A percentile compares a stretch with the other conserved stretches of the same genome.
Conservation (phyloP, 2,113 vertebrate species). For the Suricata suricatta region DNA sequence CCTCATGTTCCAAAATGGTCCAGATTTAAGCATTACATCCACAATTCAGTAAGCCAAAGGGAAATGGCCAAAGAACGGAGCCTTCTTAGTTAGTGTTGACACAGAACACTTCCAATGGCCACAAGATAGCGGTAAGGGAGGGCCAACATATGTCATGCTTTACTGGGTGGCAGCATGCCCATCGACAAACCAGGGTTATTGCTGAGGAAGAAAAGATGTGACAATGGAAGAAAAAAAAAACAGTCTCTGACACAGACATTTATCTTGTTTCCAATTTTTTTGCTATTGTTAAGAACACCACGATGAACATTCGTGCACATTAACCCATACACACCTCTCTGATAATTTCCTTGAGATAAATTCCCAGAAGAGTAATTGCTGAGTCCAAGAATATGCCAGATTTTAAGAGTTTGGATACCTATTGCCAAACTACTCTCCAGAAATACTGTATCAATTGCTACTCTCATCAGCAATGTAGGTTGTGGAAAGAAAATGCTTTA, state of each 20-base stretch:
- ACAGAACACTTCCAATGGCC: background rate
- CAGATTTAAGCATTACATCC: background rate
- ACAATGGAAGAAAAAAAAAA: background rate
- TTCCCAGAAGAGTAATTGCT: constrained; percentile 42
- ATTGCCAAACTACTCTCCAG: constrained; percentile 48
- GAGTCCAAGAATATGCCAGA: background rate
- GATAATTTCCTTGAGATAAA: constrained; percentile 31
- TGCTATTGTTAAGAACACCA: background rate
- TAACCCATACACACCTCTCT: background rate
- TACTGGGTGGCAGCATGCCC: background rate
- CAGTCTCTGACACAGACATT: background rate
- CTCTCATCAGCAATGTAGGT: constrained; percentile 46
- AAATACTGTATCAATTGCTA: constrained; percentile 64
- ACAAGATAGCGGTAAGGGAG: background rate
- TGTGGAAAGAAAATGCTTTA: constrained; percentile 47
- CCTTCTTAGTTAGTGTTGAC: background rate
- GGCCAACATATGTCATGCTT: background rate
- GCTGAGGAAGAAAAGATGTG: background rate
- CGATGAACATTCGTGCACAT: background rate
- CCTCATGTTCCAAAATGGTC: background rate
- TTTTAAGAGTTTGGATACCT: constrained; percentile 51
- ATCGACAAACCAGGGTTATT: background rate
- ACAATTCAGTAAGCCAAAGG: background rate
- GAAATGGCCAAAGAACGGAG: background rate
- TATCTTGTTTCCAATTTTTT: background rate